Evolutionary conservation across 2,888 invertebrate genomes (phyloP), one percentile per base, ranked within the genome.

Genomic region (Heterodera filipjevi): DNA sequence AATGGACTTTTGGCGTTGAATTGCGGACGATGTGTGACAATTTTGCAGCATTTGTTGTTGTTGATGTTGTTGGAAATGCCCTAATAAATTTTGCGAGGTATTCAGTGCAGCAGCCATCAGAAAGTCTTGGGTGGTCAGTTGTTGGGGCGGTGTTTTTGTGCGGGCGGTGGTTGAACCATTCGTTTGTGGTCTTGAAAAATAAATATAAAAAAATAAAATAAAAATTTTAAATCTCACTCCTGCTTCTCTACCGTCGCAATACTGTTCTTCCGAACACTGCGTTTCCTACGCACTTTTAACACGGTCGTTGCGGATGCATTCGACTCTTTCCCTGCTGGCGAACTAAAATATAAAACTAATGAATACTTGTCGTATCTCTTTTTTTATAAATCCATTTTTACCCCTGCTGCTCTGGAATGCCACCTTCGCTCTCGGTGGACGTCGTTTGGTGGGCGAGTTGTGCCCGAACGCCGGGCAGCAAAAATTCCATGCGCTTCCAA

Each of bases 401-500:
- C 59, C 27, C 59, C 27, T 70, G 35, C 27, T 70, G 35, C 70
- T 39, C 70, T 5, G 5, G 35, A 3, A 12, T 27, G 35, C 44
- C 70, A 70, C 22, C 5, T 39, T 49, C 46, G 19, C 46, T 39
- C 27, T 53, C 46, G 22, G 53, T 72, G 3, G 72, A 72, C 22
- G 72, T 22, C 32, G 32, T 22, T 72, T 72, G 46, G 19, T 49
- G 53, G 27, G 33, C 27, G 32, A 77, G 33, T 27, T 77, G 77
- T 30, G 64, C 71, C 30, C 46, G 71, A 19, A 77, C 44, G 46
- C 39, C 35, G 33, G 39, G 30, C 32, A 72, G 68, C 33, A 79
- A 32, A 66, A 79, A 79, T 32, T 77, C 66, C 82, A 81, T 81
- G 3, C 71, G 46, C n/a, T 81, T 46, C 82, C 82, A 81, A 66